Conservation (phyloP, 1,140 invertebrate species). For the Anadara kagoshimensis region DNA sequence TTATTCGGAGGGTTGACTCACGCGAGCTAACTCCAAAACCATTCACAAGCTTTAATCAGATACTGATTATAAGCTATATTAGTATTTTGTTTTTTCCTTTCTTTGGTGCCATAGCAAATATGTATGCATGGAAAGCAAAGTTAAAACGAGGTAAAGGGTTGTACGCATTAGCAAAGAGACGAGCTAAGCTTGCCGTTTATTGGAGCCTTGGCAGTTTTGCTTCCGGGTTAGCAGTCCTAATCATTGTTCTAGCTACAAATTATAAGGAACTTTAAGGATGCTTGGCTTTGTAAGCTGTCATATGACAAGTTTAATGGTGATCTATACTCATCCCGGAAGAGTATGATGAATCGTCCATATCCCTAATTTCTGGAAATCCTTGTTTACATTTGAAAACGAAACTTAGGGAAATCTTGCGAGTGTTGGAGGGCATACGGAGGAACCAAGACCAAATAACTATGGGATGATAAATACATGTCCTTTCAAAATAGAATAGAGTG, state of each 20-base stretch:
- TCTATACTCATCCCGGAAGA: too few relatives aligned
- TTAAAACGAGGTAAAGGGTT: conserved; percentile 64
- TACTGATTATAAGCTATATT: conserved; percentile 59
- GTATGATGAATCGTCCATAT: too few relatives aligned
- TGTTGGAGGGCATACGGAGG: too few relatives aligned
- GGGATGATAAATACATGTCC: too few relatives aligned
- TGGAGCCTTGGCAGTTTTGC: conserved; percentile 60
- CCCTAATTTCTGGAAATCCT: too few relatives aligned
- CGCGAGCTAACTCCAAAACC: conserved; percentile 61
- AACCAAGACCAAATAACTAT: too few relatives aligned
- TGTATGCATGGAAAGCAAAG: conserved; percentile 58
- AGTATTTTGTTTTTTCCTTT: conserved; percentile 55
- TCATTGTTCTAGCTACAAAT: conserved; percentile 23
- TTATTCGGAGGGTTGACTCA: conserved; percentile 55
- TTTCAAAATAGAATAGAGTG: too few relatives aligned
- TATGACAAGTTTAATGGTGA: too few relatives aligned
- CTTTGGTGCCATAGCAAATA: conserved; percentile 58
- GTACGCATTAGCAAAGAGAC: conserved; percentile 66
- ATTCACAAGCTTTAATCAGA: conserved; percentile 61
- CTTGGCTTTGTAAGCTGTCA: too few relatives aligned
- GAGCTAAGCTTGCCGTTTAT: conserved; percentile 53
- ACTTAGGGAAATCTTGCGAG: too few relatives aligned
- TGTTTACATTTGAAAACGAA: too few relatives aligned
- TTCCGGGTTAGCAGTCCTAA: conserved; percentile 35
- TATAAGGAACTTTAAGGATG: too few relatives aligned